Evolutionary conservation across 2,888 invertebrate genomes (phyloP), one percentile per base, ranked within the genome.

Genomic region (Archips crataeganus): DNA sequence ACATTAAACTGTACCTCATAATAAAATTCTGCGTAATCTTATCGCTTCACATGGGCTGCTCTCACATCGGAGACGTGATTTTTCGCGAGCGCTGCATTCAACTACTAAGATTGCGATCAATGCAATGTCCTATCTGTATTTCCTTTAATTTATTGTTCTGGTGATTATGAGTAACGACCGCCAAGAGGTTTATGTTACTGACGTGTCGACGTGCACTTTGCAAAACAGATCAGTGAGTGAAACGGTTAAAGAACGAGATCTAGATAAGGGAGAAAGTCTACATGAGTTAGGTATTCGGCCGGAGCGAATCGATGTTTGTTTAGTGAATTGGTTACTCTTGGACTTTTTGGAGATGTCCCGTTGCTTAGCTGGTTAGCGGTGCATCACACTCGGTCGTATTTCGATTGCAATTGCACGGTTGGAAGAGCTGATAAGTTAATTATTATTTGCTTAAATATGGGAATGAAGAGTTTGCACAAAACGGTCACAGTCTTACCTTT

Each of bases 191-290:
- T 75, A 74, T 71, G 64, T 70, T 60, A 51, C 49, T 49, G 69
- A 70, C 74, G 75, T 74, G 75, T 68, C 71, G 75, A 75, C 73
- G 74, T 71, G 67, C 67, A 69, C 61, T 75, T 75, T 74, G 75
- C 75, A 75, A 74, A 74, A 71, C 75, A 74, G 75, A 75, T 75
- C 71, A 66, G 69, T 68, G 73, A 72, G 70, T 65, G 68, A 59
- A 65, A 49, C 59, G 36, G 59, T 34, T 70, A 57, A 70, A 61
- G 69, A 70, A 70, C 70, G 32, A 57, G 63, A 34, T 54, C 54
- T 13, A 57, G 57, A 45, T 45, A 32, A 64, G 34, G 54, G 70
- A 63, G 70, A 70, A 70, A 70, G 70, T 63, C 34, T n/a, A 42
- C 42, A 42, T 39, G 60, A 60, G 9, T 11, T 64, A 49, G 64